phyloP scores from a whole-genome alignment of 1,140 invertebrate genomes.

The Drosophila kanapiae region DNA sequence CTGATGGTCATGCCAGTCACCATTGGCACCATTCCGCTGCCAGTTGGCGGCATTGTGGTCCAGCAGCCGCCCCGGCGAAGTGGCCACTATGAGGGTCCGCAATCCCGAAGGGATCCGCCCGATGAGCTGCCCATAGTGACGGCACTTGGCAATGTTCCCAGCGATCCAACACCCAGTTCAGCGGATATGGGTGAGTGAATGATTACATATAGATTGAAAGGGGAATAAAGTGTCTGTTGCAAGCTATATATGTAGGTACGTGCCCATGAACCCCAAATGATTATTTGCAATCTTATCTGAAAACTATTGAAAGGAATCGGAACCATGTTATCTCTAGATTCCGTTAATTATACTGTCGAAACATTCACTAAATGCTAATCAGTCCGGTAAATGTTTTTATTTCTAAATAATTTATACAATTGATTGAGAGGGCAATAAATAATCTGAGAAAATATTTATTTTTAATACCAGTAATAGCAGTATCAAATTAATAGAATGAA shows the following conservation, averaged over 20 bases:
- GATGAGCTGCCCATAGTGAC: slow-evolving; percentile 63
- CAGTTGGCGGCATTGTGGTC: slow-evolving; percentile 53
- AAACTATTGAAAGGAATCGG: not conserved
- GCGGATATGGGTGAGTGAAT: slow-evolving; percentile 57
- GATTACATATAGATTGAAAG: not conserved
- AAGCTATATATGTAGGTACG: not conserved
- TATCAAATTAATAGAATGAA: not conserved
- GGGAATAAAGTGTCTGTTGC: not conserved
- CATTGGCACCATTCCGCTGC: slow-evolving; percentile 87
- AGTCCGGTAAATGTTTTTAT: not conserved
- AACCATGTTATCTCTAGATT: not conserved
- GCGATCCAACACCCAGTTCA: slow-evolving; percentile 32
- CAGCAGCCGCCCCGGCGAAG: slow-evolving; percentile 72
- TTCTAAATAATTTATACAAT: no score
- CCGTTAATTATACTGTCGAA: slow-evolving; percentile 5
- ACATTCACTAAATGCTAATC: not conserved
- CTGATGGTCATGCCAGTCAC: slow-evolving; percentile 85
- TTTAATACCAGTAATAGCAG: no score
- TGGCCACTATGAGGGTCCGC: slow-evolving; percentile 51
- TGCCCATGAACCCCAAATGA: slow-evolving; percentile 8
- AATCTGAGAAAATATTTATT: no score
- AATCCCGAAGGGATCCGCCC: slow-evolving; percentile 10
- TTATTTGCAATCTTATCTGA: slow-evolving; percentile 28
- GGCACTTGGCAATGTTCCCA: slow-evolving; percentile 39
- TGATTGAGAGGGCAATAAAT: no score